A percentile compares a stretch with the other conserved stretches of the same genome.
Conservation (phyloP, 2,113 vertebrate species). For the Neopipo cinnamomea region DNA sequence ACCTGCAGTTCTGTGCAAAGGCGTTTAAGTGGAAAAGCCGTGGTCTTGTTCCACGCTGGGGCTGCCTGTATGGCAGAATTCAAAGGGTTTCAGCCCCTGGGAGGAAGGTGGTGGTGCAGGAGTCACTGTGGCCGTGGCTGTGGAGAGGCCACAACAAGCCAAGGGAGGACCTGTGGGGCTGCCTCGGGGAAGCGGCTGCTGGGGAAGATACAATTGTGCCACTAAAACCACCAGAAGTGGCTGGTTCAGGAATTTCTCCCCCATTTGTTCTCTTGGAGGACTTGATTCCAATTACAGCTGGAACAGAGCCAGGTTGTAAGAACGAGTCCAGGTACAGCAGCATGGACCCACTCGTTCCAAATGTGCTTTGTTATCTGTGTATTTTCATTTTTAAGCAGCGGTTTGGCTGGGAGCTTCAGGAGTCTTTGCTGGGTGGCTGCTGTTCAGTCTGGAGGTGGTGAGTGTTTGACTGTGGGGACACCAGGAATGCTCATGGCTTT, state of each 20-base stretch:
- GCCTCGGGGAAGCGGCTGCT: neutral
- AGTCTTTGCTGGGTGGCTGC: neutral
- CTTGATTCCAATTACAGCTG: neutral
- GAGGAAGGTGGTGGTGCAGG: neutral
- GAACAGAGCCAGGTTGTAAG: neutral
- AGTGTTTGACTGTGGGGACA: neutral
- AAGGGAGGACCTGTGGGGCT: neutral
- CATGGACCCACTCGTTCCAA: neutral
- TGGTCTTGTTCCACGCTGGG: fast-evolving
- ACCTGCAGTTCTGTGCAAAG: neutral
- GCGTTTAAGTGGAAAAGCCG: fast-evolving
- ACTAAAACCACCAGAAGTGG: neutral
- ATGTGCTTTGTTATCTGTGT: neutral
- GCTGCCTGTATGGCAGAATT: neutral
- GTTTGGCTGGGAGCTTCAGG: neutral
- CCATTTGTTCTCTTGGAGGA: neutral
- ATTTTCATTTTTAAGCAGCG: neutral
- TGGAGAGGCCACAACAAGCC: neutral
- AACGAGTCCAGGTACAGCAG: neutral
- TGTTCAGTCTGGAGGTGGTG: conserved; percentile 31
- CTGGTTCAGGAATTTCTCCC: neutral
- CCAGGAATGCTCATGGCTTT: neutral
- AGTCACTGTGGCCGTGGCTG: neutral
- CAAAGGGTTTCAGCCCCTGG: neutral
- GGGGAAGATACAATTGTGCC: neutral